These are phyloP conservation scores for Exocentrus adspersus DNA, from an alignment of 2,888 invertebrate species.

Conservation along the genomic window DNA sequence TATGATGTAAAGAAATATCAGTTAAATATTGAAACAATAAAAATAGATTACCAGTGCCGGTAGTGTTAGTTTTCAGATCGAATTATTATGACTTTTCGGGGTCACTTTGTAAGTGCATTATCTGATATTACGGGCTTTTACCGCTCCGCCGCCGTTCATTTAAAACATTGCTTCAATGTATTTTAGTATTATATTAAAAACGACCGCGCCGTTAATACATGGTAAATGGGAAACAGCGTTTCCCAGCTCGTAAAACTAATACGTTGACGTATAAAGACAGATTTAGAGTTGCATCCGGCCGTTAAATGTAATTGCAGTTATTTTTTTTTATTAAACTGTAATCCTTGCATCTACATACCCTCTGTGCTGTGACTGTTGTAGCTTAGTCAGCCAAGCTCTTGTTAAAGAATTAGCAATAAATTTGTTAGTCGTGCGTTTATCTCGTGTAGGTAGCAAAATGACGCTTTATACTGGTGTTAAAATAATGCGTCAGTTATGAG, in stretches of 20 bases:
- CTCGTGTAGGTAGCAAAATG: too few species aligned
- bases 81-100: background rate
- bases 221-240: background rate
- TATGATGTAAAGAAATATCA: too few species aligned
- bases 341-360: too few species aligned
- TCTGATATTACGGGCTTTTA: conserved; percentile 33
- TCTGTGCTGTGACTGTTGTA: too few species aligned
- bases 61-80: too few species aligned
- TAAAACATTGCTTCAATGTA: conserved; percentile 27
- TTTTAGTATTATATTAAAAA: conserved; percentile 27
- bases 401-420: too few species aligned
- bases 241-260: background rate
- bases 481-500: too few species aligned
- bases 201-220: conserved; percentile 23
- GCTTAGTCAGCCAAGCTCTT: too few species aligned
- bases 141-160: conserved; percentile 39
- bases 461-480: too few species aligned
- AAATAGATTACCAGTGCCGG: too few species aligned
- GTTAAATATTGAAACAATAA: too few species aligned
- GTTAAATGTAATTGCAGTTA: conserved; percentile 5
- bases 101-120: background rate
- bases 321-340: conserved; percentile 6
- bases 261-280: background rate
- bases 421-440: too few species aligned
- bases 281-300: background rate